These are phyloP conservation scores for Yponomeuta malinellus DNA, from an alignment of 2,888 invertebrate genomes.

Conservation along the genomic window DNA sequence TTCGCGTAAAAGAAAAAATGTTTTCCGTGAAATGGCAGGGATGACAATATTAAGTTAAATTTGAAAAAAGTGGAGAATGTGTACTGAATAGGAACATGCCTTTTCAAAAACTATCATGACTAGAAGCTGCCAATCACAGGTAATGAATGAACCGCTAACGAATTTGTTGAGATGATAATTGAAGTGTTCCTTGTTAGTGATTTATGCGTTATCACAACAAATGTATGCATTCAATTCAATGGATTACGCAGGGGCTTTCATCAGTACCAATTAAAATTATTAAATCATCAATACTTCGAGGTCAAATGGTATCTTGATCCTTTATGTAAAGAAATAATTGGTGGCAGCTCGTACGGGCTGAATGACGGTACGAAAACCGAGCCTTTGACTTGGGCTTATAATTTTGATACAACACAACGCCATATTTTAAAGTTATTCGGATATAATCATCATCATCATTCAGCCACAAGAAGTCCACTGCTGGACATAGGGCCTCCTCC, in stretches of 20 bases:
- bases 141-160: conserved; percentile 60
- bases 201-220: conserved; percentile 24
- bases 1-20: too few species aligned
- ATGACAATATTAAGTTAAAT: too few species aligned
- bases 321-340: conserved; percentile 2
- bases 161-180: conserved; percentile 58
- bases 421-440: too few species aligned
- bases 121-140: conserved; percentile 50
- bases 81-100: background rate
- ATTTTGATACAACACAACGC: too few species aligned
- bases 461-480: too few species aligned
- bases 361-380: too few species aligned
- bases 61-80: background rate
- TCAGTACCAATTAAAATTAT: conserved; percentile 36
- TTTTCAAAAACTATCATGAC: conserved; percentile 25
- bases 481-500: too few species aligned
- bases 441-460: too few species aligned
- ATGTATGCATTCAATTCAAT: background rate
- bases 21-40: too few species aligned
- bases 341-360: too few species aligned
- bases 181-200: conserved; percentile 44
- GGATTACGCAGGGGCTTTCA: background rate
- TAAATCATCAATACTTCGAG: conserved; percentile 15
- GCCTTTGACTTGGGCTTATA: too few species aligned
- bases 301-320: conserved; percentile 22